phyloP scores from a whole-genome alignment of 2,888 invertebrate genomes.

The Acholoe squamosa region DNA sequence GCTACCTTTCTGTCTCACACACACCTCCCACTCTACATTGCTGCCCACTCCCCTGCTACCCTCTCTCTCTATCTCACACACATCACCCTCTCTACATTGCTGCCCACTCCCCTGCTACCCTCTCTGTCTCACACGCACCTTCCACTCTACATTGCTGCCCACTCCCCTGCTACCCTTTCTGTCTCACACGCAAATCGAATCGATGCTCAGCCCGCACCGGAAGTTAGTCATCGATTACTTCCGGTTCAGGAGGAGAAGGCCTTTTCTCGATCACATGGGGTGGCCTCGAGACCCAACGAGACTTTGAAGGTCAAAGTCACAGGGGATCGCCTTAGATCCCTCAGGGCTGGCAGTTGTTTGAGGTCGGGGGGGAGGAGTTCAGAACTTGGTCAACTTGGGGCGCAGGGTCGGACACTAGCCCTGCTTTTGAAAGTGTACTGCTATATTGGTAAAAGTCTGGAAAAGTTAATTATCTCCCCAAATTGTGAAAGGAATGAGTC shows the following conservation, averaged over 20 bases:
- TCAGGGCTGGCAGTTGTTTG: neutral
- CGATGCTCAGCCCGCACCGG: conserved; percentile 32
- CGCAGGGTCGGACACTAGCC: no score
- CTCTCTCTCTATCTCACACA: neutral
- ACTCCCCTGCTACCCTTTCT: neutral
- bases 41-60: no score
- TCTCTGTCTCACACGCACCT: no score
- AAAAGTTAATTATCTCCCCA: no score
- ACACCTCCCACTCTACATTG: no score
- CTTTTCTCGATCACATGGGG: neutral
- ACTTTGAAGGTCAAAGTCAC: neutral
- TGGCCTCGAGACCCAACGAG: neutral
- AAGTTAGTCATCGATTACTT: conserved; percentile 42
- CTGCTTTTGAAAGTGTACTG: no score
- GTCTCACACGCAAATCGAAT: conserved; percentile 47
- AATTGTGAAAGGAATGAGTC: no score
- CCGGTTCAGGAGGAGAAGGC: neutral
- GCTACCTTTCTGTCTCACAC: no score
- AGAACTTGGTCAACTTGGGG: no score
- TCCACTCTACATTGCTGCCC: no score
- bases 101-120: neutral
- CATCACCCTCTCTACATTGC: neutral
- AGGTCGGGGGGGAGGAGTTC: neutral
- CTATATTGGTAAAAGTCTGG: no score
- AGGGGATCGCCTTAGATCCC: neutral